Percentiles rank a stretch among this genome's conserved stretches.
phyloP scores from a whole-genome alignment of 2,888 invertebrate genomes.

The Micropterix aruncella region DNA sequence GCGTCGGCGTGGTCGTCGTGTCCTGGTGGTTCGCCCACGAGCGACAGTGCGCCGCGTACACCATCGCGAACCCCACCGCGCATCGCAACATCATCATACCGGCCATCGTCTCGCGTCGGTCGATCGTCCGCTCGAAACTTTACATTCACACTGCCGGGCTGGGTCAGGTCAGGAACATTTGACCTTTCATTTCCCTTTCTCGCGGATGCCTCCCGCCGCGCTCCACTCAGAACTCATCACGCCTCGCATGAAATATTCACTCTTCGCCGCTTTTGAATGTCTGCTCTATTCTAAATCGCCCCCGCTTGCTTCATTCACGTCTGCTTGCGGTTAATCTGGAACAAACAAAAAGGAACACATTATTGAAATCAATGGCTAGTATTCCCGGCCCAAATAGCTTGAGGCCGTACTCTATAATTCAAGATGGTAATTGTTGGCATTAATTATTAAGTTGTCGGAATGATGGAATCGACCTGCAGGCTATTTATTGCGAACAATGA shows the following conservation, averaged over 20 bases:
- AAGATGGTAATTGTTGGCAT: too few species aligned
- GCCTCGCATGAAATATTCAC: constrained; percentile 10
- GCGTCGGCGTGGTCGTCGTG: constrained; percentile 35
- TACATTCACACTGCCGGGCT: constrained; percentile 1
- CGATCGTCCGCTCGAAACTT: not conserved
- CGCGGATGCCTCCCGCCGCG: constrained; percentile 5
- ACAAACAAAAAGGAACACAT: too few species aligned
- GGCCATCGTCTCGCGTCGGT: constrained; percentile 5
- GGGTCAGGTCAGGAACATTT: constrained; percentile 7
- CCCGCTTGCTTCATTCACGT: too few species aligned
- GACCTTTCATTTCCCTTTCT: constrained; percentile 11
- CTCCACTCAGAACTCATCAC: constrained; percentile 6
- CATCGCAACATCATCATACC: not conserved
- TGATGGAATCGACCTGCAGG: too few species aligned
- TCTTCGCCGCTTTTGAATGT: constrained; percentile 1
- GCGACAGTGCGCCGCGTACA: constrained; percentile 24
- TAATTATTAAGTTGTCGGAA: too few species aligned
- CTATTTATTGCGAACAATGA: too few species aligned
- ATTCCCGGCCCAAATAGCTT: too few species aligned
- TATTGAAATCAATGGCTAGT: too few species aligned
- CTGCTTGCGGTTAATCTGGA: too few species aligned
- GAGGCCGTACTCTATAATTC: too few species aligned
- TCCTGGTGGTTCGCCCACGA: constrained; percentile 40
- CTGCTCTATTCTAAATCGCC: too few species aligned
- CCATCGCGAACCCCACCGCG: constrained; percentile 13